These are phyloP conservation scores for Lethenteron camtschaticum DNA, from an alignment of 2,113 vertebrate species.

Conservation along the genomic window DNA sequence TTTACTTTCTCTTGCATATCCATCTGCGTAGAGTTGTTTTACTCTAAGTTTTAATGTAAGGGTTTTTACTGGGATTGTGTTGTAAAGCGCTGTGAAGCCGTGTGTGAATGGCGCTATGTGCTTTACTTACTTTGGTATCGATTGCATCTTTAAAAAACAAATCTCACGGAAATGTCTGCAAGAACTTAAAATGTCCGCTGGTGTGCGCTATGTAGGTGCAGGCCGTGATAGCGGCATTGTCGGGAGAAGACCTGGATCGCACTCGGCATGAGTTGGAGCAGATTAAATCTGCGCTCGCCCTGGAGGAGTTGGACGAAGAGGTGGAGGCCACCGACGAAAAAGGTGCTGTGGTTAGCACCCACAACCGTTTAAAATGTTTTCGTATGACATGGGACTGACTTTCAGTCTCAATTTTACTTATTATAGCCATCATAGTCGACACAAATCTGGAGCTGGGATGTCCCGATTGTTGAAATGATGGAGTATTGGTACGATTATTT, in stretches of 20 bases:
- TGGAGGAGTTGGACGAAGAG: constrained; percentile 73
- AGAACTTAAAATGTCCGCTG: not conserved
- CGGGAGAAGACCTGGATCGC: constrained; percentile 35
- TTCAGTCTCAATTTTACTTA: not conserved
- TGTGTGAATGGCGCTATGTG: no score
- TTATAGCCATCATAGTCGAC: no score
- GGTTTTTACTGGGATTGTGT: no score
- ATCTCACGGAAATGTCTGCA: not conserved
- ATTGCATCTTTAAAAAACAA: not conserved
- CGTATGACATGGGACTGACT: not conserved
- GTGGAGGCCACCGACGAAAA: constrained; percentile 46
- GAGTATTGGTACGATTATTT: no score
- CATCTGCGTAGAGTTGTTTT: no score
- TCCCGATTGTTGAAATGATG: no score
- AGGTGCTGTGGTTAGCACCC: constrained; percentile 20
- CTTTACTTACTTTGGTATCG: not conserved
- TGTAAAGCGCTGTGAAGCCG: no score
- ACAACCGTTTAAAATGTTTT: not conserved
- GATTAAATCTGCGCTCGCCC: constrained; percentile 54
- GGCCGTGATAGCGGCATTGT: constrained; percentile 40
- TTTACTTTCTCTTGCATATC: no score
- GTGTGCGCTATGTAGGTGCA: constrained; percentile 36
- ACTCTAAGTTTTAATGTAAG: no score
- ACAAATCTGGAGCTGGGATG: no score
- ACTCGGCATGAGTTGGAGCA: constrained; percentile 39